Evolutionary conservation across 2,888 invertebrate genomes (phyloP).

Genomic region (Heliconius hortense): DNA sequence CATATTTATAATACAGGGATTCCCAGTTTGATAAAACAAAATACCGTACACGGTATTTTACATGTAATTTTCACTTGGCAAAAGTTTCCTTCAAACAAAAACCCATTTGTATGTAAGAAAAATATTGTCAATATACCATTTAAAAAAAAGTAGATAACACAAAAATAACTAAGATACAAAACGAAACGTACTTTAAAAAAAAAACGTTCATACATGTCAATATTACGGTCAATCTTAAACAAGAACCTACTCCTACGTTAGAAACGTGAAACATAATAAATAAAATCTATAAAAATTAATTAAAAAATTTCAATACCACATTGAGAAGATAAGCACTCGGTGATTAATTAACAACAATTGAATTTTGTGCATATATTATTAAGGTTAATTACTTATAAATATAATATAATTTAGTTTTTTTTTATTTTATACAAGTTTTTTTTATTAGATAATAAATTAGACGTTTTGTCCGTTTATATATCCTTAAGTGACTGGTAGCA

Average conservation of each 20-base stretch:
- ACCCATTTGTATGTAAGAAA: background rate
- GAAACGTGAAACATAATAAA: background rate
- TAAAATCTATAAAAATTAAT: background rate
- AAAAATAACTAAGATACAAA: background rate
- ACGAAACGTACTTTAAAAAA: no score
- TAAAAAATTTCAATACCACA: conserved; percentile 8
- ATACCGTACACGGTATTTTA: no score
- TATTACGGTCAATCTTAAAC: no score
- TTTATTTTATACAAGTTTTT: no score
- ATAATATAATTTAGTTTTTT: no score
- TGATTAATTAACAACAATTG: conserved; percentile 12
- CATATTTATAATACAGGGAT: background rate
- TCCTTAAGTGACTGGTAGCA: no score
- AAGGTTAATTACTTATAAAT: background rate
- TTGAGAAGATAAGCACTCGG: background rate
- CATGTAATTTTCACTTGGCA: background rate
- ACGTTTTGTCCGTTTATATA: no score
- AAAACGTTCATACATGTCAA: no score
- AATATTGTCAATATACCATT: background rate
- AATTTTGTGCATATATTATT: background rate
- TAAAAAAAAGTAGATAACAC: background rate
- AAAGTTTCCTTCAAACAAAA: background rate
- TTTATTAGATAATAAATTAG: no score
- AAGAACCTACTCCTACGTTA: no score
- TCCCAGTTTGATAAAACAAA: background rate